These are phyloP conservation scores for Psephotus haematonotus DNA, from an alignment of 2,113 vertebrate species.

Conservation along the genomic window DNA sequence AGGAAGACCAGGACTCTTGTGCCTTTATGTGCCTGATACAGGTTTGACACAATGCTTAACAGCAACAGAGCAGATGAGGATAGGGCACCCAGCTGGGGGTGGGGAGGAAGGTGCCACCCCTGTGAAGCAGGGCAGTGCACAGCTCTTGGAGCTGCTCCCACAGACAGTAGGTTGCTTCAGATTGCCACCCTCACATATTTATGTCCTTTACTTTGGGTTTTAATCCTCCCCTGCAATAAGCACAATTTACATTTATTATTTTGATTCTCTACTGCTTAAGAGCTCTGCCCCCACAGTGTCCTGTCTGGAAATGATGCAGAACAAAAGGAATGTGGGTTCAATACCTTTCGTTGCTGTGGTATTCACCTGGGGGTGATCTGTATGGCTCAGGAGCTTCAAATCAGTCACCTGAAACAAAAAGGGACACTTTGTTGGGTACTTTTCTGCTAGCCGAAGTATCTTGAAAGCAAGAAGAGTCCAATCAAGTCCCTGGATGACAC, in stretches of 20 bases:
- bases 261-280: neutral
- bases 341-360: neutral
- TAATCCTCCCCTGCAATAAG: neutral
- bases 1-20: neutral
- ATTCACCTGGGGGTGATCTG: neutral
- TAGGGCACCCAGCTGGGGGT: neutral
- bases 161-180: neutral
- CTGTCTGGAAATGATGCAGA: neutral
- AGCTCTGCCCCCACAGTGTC: neutral
- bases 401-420: neutral
- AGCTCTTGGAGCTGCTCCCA: neutral
- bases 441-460: neutral
- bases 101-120: neutral
- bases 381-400: neutral
- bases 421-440: neutral
- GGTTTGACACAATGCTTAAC: neutral
- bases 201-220: neutral
- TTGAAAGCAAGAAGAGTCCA: neutral
- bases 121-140: neutral
- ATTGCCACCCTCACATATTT: neutral
- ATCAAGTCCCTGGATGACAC: neutral
- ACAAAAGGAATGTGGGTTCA: neutral
- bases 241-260: neutral
- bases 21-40: neutral
- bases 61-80: neutral